Evolutionary conservation across 2,113 vertebrate species (phyloP).

Genomic region (Pedionomus torquatus): DNA sequence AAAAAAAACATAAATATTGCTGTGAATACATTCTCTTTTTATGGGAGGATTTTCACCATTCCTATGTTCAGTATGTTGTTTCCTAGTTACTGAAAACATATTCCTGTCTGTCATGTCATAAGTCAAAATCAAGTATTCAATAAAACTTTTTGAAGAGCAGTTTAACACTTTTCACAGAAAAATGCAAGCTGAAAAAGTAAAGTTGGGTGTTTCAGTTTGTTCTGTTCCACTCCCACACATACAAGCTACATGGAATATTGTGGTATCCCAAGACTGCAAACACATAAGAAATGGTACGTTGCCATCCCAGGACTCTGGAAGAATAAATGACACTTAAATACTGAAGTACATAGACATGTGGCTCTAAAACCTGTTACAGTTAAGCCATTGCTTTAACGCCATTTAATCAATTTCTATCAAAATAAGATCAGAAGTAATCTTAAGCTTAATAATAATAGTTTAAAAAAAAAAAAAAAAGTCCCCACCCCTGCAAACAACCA

Average conservation of each 20-base stretch:
- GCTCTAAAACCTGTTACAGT: background rate
- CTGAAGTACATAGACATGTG: background rate
- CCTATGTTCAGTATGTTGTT: background rate
- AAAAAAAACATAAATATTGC: background rate
- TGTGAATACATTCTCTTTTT: background rate
- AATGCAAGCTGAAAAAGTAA: background rate
- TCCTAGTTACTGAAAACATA: background rate
- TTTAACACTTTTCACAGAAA: background rate
- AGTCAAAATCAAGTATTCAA: background rate
- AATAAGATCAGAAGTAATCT: background rate
- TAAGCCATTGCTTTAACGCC: background rate
- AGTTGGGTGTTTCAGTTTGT: background rate
- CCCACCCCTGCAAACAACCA: background rate
- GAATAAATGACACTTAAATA: background rate
- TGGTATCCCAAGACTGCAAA: background rate
- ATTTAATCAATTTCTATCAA: background rate
- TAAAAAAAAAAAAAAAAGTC: background rate
- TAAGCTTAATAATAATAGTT: too few relatives aligned
- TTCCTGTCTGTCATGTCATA: background rate
- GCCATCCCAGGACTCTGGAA: background rate
- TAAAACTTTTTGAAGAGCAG: background rate
- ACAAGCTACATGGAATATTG: background rate
- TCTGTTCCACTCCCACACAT: background rate
- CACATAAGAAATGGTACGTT: background rate
- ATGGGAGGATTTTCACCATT: background rate